Conservation (phyloP, 2,113 vertebrate genomes). For the Grantiella picta region DNA sequence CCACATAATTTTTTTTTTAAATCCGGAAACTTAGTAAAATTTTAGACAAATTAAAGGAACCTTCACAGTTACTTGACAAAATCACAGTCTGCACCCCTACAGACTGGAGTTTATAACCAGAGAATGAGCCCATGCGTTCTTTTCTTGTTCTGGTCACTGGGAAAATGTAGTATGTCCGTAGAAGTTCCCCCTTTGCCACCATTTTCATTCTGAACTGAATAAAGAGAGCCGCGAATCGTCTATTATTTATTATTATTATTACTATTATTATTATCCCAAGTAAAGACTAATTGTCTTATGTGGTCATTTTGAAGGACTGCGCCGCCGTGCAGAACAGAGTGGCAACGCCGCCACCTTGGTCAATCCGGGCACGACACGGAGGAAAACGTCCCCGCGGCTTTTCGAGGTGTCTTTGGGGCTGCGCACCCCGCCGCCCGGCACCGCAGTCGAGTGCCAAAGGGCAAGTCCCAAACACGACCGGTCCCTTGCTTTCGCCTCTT, state of each 20-base stretch:
- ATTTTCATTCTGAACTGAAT: not conserved
- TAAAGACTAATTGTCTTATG: not conserved
- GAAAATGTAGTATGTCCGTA: not conserved
- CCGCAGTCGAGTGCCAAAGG: not conserved
- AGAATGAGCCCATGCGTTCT: not conserved
- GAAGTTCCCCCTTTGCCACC: not conserved
- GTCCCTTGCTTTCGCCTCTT: not conserved
- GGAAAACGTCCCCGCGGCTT: not conserved
- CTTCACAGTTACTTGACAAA: not conserved
- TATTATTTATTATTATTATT: not conserved
- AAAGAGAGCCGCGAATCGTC: accelerated
- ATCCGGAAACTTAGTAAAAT: not conserved
- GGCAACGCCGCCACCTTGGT: not conserved
- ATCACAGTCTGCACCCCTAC: not conserved
- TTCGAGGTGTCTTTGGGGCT: not conserved
- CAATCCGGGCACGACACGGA: not conserved
- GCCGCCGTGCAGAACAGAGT: not conserved
- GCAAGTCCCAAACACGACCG: no score
- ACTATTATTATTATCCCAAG: not conserved
- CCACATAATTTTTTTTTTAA: not conserved
- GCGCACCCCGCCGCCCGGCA: not conserved
- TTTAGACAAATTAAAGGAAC: not conserved
- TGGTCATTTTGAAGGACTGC: not conserved
- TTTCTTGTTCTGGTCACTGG: not conserved
- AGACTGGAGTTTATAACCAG: not conserved